phyloP scores from a whole-genome alignment of 2,888 invertebrate species.

The Dynastes hyllus region DNA sequence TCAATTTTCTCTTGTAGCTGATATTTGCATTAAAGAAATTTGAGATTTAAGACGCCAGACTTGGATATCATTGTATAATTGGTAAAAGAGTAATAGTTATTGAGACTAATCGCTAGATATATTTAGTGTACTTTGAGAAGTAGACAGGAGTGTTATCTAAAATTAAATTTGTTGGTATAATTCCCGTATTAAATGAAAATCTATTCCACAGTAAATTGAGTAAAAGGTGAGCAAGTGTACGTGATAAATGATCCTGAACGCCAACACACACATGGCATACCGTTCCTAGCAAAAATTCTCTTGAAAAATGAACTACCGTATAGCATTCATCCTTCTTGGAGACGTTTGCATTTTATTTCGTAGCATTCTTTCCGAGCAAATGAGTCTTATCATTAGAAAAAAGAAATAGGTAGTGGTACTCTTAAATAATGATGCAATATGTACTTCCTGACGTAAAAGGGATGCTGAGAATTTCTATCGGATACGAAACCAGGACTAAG shows the following conservation, averaged over 20 bases:
- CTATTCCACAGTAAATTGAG: not conserved
- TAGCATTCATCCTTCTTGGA: conserved; percentile 33
- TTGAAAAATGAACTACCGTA: conserved; percentile 35
- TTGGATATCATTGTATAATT: too few species aligned
- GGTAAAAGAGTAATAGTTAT: too few species aligned
- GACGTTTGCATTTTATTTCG: conserved; percentile 38
- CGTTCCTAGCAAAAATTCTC: conserved; percentile 13
- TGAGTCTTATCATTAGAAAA: conserved; percentile 47
- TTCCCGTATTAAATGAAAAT: not conserved
- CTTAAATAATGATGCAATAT: conserved; percentile 42
- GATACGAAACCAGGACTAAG: conserved; percentile 12
- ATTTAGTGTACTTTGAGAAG: too few species aligned
- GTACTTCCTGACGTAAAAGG: conserved; percentile 37
- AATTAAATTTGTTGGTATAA: too few species aligned
- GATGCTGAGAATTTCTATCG: conserved; percentile 22
- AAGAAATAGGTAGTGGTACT: conserved; percentile 21
- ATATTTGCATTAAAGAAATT: too few species aligned
- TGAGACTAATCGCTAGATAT: too few species aligned
- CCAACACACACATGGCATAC: conserved; percentile 3
- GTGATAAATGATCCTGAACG: conserved; percentile 33
- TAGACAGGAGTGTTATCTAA: too few species aligned
- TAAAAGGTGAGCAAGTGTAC: conserved; percentile 2
- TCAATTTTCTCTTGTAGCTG: too few species aligned
- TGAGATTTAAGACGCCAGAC: too few species aligned
- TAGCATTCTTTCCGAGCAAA: conserved; percentile 23